phyloP scores from a whole-genome alignment of 2,113 vertebrate species.

The Okapia johnstoni region DNA sequence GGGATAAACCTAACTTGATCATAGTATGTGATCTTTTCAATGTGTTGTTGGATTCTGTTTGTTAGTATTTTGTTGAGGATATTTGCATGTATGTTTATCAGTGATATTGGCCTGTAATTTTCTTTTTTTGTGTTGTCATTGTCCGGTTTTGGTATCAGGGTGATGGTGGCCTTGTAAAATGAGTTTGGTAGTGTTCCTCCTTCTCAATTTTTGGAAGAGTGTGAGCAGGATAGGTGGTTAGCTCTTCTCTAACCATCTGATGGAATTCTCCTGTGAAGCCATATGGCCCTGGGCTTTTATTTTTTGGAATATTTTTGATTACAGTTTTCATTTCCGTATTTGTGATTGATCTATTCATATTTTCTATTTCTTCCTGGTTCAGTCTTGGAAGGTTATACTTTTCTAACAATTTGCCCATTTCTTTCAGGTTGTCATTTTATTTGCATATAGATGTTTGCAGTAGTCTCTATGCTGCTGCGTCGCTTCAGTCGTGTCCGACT shows the following conservation, averaged over 20 bases:
- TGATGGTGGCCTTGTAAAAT: not conserved
- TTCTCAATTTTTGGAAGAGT: not conserved
- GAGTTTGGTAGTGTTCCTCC: not conserved
- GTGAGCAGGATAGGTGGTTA: not conserved
- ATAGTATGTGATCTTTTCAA: not conserved
- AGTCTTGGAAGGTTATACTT: not conserved
- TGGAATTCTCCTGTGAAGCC: not conserved
- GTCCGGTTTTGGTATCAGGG: not conserved
- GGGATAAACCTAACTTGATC: not conserved
- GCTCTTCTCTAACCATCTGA: not conserved
- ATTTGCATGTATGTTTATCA: not conserved
- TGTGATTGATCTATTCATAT: not conserved
- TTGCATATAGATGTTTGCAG: not conserved
- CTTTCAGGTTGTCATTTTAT: not conserved
- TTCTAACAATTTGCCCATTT: not conserved
- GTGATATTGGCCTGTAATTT: not conserved
- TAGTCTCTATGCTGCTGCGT: not conserved
- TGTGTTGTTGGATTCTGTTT: not conserved
- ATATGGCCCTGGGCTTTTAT: not conserved
- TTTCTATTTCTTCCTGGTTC: not conserved
- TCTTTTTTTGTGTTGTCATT: not conserved
- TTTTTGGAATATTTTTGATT: not conserved
- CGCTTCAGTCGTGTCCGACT: too few species aligned
- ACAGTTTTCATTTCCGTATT: not conserved
- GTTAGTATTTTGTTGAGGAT: not conserved